phyloP scores from a whole-genome alignment of 2,888 invertebrate species.

The Eupithecia abbreviata region DNA sequence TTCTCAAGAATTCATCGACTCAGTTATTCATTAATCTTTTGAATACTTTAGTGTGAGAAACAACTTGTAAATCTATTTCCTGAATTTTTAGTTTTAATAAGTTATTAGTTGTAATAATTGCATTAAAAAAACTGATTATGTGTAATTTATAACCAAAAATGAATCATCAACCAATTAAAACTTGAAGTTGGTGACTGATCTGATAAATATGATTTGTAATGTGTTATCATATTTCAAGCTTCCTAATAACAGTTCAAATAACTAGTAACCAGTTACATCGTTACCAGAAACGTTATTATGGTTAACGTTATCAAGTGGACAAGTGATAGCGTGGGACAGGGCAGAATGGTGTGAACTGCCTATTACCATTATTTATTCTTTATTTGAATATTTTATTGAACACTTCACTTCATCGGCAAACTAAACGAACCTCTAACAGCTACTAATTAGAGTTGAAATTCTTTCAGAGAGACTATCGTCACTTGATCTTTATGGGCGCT shows the following conservation, averaged over 20 bases:
- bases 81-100: neutral
- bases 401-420: conserved; percentile 50
- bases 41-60: neutral
- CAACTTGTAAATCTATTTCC: neutral
- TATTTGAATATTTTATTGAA: conserved; percentile 68
- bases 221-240: conserved; percentile 22
- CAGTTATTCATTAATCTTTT: neutral
- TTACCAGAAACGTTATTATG: conserved; percentile 11
- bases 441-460: conserved; percentile 46
- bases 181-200: conserved; percentile 15
- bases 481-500: conserved; percentile 54
- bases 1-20: neutral
- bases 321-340: conserved; percentile 36
- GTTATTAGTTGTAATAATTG: neutral
- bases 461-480: conserved; percentile 45
- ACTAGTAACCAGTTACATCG: conserved; percentile 24
- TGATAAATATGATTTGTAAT: conserved; percentile 18
- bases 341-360: conserved; percentile 67
- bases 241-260: conserved; percentile 12
- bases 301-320: conserved; percentile 30
- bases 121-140: neutral
- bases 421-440: conserved; percentile 40
- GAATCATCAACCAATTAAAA: conserved; percentile 15
- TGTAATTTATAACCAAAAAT: neutral
- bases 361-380: conserved; percentile 74